Conservation (phyloP, 2,888 invertebrate genomes). For the Apocheima hispidaria region DNA sequence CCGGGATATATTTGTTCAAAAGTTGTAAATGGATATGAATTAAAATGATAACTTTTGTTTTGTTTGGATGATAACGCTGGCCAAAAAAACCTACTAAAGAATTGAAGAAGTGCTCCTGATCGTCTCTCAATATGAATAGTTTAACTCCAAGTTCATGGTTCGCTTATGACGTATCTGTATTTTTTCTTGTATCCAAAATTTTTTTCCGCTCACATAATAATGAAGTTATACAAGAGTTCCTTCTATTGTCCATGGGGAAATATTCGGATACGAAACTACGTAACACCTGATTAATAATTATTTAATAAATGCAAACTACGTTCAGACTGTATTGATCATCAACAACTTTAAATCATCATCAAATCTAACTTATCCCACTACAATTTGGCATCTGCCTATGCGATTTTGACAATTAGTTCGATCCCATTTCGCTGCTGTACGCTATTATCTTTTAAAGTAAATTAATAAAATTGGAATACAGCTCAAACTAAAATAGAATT, state of each 20-base stretch:
- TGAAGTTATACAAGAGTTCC: background rate
- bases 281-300: background rate
- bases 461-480: background rate
- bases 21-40: background rate
- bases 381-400: background rate
- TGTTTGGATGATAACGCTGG: background rate
- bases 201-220: background rate
- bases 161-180: background rate
- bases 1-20: background rate
- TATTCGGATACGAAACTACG: constrained; percentile 16
- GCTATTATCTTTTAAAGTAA: background rate
- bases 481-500: constrained; percentile 12
- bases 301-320: too few relatives aligned
- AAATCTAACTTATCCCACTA: background rate
- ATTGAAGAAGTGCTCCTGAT: background rate
- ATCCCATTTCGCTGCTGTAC: background rate
- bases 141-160: background rate
- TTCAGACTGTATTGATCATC: too few relatives aligned
- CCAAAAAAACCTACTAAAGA: background rate
- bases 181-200: background rate
- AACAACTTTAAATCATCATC: background rate
- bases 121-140: too few relatives aligned
- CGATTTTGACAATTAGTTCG: background rate
- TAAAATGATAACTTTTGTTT: background rate
- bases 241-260: constrained; percentile 19